Conservation (phyloP, 2,888 invertebrate species). For the Caenorhabditis becei region DNA sequence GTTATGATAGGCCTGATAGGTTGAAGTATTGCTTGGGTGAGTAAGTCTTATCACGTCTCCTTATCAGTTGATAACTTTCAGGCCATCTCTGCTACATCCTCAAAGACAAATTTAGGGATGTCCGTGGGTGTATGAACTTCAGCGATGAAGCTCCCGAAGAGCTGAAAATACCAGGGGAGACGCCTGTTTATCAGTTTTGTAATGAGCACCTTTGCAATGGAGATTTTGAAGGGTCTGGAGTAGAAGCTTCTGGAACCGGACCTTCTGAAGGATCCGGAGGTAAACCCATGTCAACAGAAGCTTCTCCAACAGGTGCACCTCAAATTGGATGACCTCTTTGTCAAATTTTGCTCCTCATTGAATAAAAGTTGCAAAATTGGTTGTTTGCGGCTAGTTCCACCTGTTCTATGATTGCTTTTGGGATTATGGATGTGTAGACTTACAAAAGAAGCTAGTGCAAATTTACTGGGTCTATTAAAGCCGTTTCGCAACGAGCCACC, state of each 20-base stretch:
- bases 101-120: background rate
- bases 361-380: no score
- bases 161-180: background rate
- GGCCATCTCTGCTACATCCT: conserved; percentile 31
- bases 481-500: no score
- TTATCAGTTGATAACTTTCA: background rate
- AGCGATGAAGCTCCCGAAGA: conserved; percentile 42
- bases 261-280: no score
- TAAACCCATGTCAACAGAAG: no score
- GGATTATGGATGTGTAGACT: no score
- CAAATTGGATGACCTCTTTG: background rate
- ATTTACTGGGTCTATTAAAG: no score
- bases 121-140: conserved; percentile 31
- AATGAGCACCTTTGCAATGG: conserved; percentile 37
- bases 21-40: conserved; percentile 16
- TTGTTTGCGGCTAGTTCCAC: no score
- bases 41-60: background rate
- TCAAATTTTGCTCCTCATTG: no score
- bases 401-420: no score
- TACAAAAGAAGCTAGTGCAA: no score
- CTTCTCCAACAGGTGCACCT: no score
- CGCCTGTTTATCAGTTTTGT: no score
- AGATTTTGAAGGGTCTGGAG: background rate
- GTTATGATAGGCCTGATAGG: background rate
- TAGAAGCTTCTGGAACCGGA: background rate